Conservation (phyloP, 2,113 vertebrate species). For the Chauna torquata region DNA sequence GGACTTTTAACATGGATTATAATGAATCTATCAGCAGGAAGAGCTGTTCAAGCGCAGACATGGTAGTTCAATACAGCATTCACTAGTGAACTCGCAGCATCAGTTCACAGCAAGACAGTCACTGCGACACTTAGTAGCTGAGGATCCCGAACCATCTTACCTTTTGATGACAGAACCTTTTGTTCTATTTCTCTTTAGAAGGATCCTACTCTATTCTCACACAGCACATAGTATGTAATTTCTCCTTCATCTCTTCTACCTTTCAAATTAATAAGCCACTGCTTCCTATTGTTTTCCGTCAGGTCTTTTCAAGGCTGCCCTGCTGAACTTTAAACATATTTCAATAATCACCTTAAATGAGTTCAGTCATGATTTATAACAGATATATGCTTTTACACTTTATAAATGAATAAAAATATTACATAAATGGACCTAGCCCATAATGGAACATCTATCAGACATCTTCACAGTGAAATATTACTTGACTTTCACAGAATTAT, state of each 20-base stretch:
- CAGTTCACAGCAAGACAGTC: not conserved
- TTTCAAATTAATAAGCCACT: constrained; percentile 11
- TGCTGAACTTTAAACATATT: constrained; percentile 3
- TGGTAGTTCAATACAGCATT: not conserved
- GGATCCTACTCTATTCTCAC: not conserved
- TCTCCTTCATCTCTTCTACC: not conserved
- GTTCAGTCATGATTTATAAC: not conserved
- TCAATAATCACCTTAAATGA: not conserved
- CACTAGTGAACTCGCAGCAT: not conserved
- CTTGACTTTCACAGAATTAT: not conserved
- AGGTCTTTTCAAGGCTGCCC: not conserved
- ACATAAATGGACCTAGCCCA: not conserved
- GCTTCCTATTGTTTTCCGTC: not conserved
- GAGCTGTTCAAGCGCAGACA: not conserved
- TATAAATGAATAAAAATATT: not conserved
- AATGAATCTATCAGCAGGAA: not conserved
- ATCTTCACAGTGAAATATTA: not conserved
- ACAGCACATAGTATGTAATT: not conserved
- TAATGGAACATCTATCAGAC: not conserved
- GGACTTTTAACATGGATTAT: not conserved
- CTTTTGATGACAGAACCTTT: not conserved
- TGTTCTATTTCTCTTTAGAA: not conserved
- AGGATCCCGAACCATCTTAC: not conserved
- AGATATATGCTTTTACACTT: not conserved
- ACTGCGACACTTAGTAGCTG: not conserved